phyloP scores from a whole-genome alignment of 2,888 invertebrate species.

The Trachelus iudaicus region DNA sequence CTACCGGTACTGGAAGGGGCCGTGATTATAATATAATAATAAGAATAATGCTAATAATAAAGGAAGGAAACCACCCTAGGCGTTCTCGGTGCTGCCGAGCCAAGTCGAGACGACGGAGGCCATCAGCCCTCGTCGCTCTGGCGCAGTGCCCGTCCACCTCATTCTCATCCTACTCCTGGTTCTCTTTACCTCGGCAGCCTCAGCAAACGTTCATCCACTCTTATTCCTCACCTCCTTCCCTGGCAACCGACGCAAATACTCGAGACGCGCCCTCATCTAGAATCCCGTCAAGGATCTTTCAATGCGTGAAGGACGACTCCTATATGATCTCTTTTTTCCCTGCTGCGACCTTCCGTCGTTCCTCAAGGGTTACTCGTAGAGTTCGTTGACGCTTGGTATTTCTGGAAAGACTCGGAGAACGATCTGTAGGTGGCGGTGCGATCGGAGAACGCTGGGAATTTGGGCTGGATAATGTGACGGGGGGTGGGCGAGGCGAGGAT shows the following conservation, averaged over 20 bases:
- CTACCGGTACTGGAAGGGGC: conserved; percentile 35
- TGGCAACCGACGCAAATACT: background rate
- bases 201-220: background rate
- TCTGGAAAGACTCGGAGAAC: background rate
- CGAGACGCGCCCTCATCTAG: background rate
- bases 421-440: background rate
- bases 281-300: background rate
- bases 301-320: background rate
- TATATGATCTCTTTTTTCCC: background rate
- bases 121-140: conserved; percentile 8
- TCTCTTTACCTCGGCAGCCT: conserved; percentile 1
- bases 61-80: conserved; percentile 33
- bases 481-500: background rate
- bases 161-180: conserved; percentile 1
- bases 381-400: background rate
- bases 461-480: background rate
- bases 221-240: background rate
- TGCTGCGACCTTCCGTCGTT: background rate
- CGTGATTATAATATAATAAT: conserved; percentile 50
- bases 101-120: conserved; percentile 15
- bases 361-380: background rate
- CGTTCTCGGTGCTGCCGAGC: conserved; percentile 21
- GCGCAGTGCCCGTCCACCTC: conserved; percentile 15
- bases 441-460: background rate
- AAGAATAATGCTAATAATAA: conserved; percentile 42